These are phyloP conservation scores for Sebastes jordani DNA, from an alignment of 2,797 vertebrate genomes.

Conservation along the genomic window DNA sequence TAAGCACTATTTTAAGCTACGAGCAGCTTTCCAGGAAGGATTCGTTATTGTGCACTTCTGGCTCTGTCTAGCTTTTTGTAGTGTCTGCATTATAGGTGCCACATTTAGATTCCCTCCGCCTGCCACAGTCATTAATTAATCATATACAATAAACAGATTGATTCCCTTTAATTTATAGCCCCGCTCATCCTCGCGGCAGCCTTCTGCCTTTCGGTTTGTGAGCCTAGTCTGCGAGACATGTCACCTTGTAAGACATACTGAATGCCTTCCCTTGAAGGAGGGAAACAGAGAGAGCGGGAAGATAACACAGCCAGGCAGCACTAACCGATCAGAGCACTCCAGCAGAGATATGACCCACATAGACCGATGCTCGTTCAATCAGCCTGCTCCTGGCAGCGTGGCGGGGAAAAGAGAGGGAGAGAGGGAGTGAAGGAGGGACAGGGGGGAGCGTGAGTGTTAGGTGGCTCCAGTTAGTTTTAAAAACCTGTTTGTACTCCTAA, in stretches of 20 bases:
- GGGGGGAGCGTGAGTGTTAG: conserved; percentile 35
- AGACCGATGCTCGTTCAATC: conserved; percentile 81
- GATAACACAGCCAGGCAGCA: conserved; percentile 82
- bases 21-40: conserved; percentile 21
- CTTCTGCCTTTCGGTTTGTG: conserved; percentile 54
- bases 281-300: conserved; percentile 70
- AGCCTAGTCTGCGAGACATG: conserved; percentile 64
- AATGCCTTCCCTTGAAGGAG: conserved; percentile 76
- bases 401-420: conserved; percentile 29
- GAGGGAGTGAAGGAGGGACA: conserved; percentile 10
- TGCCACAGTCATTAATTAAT: conserved; percentile 58
- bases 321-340: conserved; percentile 84
- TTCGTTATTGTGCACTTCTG: neutral
- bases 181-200: conserved; percentile 29
- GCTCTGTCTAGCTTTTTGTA: conserved; percentile 8
- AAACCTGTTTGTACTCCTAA: neutral
- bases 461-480: conserved; percentile 48
- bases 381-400: conserved; percentile 74
- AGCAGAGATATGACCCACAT: conserved; percentile 85
- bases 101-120: conserved; percentile 38
- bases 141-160: conserved; percentile 53
- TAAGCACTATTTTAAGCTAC: conserved; percentile 15
- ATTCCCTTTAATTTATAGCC: conserved; percentile 52
- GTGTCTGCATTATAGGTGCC: neutral
- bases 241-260: conserved; percentile 75